Evolutionary conservation across 2,888 invertebrate species (phyloP), one percentile per base, ranked within the genome.

Genomic region (Perizoma affinitatum): DNA sequence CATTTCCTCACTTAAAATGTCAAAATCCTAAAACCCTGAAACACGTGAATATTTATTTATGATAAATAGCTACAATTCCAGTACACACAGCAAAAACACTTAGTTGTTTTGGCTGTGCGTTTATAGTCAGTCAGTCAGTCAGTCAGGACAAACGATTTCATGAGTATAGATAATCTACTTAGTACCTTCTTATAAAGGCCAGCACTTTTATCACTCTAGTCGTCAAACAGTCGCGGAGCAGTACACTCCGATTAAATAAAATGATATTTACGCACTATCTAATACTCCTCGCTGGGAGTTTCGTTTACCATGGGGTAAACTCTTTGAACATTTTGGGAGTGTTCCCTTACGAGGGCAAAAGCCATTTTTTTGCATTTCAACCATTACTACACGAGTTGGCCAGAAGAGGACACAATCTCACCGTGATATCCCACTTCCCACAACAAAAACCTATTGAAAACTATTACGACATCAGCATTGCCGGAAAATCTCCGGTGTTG

Each of bases 281-380:
- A 10, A 34, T 66, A 35, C 8, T 65, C 42, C 33, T 67, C 9
- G 43, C 52, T 49, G 38, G 59, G 35, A 42, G 58, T 52, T 53
- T 68, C 40, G 47, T 62, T 42, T 61, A 73, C n/a, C 67, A 72
- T 68, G 64, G 68, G 69, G 81, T 76, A 54, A 41, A 65, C 5
- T 60, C 82, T 8, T 76, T 88, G 35, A 93, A 92, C 51, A 94
- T 96, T 72, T 82, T 96, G 50, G 95, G 93, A 43, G 73, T 95
- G 41, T 95, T 95, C 68, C 94, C 94, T 0, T 94, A 95, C 70
- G 86, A 93, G 35, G 95, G 95, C 0, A 94, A 93, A 70, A 96
- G 96, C 63, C 96, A 96, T 74, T 95, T 95, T 65, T 92, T 93
- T 52, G 94, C 95, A 4, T 95, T 94, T 71, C 84, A 93, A 65